A percentile compares a stretch with the other conserved stretches of the same genome.
Evolutionary conservation across 2,113 vertebrate species (phyloP).

Genomic region (Austrofundulus limnaeus): DNA sequence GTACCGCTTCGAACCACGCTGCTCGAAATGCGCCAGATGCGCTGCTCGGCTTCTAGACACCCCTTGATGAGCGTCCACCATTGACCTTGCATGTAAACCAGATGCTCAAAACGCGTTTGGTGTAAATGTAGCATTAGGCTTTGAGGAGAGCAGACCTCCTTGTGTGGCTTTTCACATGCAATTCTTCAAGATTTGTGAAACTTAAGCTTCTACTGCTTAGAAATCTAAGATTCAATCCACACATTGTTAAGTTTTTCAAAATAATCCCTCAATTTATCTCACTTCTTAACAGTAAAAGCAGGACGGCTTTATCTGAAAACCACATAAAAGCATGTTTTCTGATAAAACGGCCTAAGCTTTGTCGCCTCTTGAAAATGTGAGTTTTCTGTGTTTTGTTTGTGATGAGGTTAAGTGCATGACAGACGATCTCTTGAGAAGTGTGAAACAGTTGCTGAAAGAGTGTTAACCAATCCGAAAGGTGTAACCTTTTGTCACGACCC

Average conservation of each 20-base stretch:
- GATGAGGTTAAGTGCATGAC: constrained; percentile 17
- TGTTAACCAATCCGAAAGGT: too few relatives aligned
- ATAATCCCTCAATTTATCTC: constrained; percentile 25
- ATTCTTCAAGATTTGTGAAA: constrained; percentile 29
- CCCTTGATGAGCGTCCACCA: too few relatives aligned
- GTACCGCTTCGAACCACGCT: too few relatives aligned
- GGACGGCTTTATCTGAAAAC: not conserved
- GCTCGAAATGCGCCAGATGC: too few relatives aligned
- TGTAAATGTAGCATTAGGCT: too few relatives aligned
- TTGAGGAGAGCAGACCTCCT: constrained; percentile 12
- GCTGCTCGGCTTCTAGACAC: too few relatives aligned
- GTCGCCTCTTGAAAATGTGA: not conserved
- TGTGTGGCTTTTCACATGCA: constrained; percentile 3
- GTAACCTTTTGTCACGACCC: too few relatives aligned
- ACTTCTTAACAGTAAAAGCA: not conserved
- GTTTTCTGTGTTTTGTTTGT: not conserved
- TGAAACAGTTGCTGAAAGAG: constrained; percentile 16
- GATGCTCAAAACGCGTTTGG: too few relatives aligned
- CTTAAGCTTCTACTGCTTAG: constrained; percentile 1
- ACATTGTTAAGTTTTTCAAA: constrained; percentile 13
- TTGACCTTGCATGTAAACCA: too few relatives aligned
- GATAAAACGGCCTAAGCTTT: not conserved
- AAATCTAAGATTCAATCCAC: constrained; percentile 19
- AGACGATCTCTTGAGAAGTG: constrained; percentile 13
- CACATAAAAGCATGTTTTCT: too few relatives aligned